These are phyloP conservation scores for Macrobrachium rosenbergii DNA, from an alignment of 1,140 invertebrate genomes.

Conservation along the genomic window DNA sequence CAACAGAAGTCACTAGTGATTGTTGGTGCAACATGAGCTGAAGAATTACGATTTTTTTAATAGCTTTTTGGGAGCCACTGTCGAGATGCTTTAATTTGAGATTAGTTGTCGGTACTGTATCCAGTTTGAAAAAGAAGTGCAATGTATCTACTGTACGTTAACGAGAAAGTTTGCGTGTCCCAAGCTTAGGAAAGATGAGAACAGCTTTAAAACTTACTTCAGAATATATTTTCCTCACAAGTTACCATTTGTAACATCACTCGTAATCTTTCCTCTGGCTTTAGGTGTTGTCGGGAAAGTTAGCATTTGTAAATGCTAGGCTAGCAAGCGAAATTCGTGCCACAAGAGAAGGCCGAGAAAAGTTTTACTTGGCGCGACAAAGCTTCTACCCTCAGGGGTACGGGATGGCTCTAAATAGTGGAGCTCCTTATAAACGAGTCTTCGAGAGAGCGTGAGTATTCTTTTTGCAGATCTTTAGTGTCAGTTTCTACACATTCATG, in stretches of 20 bases:
- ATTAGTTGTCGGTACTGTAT: too few species aligned
- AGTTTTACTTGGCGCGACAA: not conserved
- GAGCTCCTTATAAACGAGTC: not conserved
- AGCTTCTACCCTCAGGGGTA: not conserved
- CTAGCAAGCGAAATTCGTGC: not conserved
- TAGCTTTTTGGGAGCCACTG: too few species aligned
- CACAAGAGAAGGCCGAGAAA: not conserved
- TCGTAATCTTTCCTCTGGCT: not conserved
- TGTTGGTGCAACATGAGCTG: too few species aligned
- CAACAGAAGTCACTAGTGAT: too few species aligned
- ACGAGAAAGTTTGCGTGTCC: too few species aligned
- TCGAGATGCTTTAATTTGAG: too few species aligned
- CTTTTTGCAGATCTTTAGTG: not conserved
- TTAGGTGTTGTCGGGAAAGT: not conserved
- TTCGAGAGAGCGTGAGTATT: slow-evolving; percentile 9
- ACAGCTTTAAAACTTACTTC: too few species aligned
- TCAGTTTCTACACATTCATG: not conserved
- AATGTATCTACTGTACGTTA: too few species aligned
- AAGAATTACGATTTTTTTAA: too few species aligned
- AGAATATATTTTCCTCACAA: too few species aligned
- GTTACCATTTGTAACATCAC: not conserved
- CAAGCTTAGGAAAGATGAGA: too few species aligned
- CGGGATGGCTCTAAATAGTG: not conserved
- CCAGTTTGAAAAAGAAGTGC: too few species aligned
- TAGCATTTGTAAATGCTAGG: not conserved